Evolutionary conservation across 2,797 vertebrate genomes (phyloP).

Genomic region (Gila robusta): DNA sequence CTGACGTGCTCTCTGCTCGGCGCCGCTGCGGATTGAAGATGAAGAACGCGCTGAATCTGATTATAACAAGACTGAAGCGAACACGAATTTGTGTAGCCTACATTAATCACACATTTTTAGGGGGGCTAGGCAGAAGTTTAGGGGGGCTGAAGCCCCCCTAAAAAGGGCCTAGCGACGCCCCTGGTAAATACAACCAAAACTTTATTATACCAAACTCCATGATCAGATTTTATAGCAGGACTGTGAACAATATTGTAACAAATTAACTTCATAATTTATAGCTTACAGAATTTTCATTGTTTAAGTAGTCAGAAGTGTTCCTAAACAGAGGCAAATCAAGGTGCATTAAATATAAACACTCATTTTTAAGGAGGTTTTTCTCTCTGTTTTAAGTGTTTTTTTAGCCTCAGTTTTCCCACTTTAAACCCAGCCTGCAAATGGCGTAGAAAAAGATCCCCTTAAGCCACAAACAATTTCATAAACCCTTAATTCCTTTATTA

Average conservation of each 20-base stretch:
- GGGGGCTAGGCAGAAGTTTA: too few relatives aligned
- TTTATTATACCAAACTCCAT: background rate
- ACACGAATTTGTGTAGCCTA: too few relatives aligned
- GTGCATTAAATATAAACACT: background rate
- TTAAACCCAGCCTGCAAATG: background rate
- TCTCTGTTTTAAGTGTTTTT: background rate
- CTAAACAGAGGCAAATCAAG: background rate
- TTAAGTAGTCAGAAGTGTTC: background rate
- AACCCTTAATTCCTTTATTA: slow-evolving; percentile 20
- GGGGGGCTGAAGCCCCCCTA: too few relatives aligned
- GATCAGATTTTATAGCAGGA: background rate
- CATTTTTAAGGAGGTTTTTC: background rate
- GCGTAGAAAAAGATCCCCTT: background rate
- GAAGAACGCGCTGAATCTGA: too few relatives aligned
- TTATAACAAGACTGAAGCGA: too few relatives aligned
- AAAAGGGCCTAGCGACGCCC: too few relatives aligned
- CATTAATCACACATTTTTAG: too few relatives aligned
- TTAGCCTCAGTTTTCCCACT: background rate
- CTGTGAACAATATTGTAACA: background rate
- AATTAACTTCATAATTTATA: background rate
- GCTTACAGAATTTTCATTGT: background rate
- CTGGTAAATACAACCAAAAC: background rate
- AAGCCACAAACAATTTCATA: background rate
- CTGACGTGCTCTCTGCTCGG: too few relatives aligned
- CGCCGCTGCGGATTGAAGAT: too few relatives aligned